phyloP scores from a whole-genome alignment of 2,888 invertebrate genomes.

The Eutolmus rufibarbis region DNA sequence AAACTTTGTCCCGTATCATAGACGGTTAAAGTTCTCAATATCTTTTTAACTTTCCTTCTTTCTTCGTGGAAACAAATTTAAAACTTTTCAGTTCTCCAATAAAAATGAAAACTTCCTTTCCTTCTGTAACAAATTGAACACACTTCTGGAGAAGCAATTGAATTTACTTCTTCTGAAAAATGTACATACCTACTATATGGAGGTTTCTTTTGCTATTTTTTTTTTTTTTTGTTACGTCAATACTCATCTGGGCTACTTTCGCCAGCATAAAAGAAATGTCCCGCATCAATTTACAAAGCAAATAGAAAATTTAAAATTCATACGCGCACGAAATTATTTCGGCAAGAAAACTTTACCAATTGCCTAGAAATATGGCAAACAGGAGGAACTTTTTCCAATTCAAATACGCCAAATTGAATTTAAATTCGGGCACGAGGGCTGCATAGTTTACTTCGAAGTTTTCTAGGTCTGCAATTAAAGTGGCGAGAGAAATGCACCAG shows the following conservation, averaged over 20 bases:
- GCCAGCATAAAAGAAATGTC: neutral
- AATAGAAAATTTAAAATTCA: constrained; percentile 32
- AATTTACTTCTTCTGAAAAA: constrained; percentile 21
- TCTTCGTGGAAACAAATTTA: constrained; percentile 14
- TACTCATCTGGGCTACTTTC: neutral
- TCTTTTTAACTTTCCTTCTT: constrained; percentile 29
- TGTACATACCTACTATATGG: neutral
- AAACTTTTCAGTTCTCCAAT: constrained; percentile 30
- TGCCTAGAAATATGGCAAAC: constrained; percentile 3
- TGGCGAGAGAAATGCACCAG: neutral
- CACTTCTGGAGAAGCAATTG: constrained; percentile 22
- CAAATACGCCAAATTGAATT: neutral
- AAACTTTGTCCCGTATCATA: constrained; percentile 24
- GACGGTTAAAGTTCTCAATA: constrained; percentile 25
- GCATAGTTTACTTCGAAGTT: neutral
- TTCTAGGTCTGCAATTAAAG: neutral
- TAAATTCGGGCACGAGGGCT: neutral
- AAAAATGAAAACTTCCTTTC: constrained; percentile 31
- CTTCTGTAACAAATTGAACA: constrained; percentile 24
- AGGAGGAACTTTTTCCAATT: constrained; percentile 1
- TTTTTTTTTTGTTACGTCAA: neutral
- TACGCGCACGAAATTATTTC: constrained; percentile 28
- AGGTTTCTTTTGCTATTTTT: neutral
- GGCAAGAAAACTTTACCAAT: neutral
- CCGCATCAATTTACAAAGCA: constrained; percentile 39